A percentile compares a stretch with the other conserved stretches of the same genome.
Conservation (phyloP, 2,888 invertebrate species). For the Adelognathus sp. region DNA sequence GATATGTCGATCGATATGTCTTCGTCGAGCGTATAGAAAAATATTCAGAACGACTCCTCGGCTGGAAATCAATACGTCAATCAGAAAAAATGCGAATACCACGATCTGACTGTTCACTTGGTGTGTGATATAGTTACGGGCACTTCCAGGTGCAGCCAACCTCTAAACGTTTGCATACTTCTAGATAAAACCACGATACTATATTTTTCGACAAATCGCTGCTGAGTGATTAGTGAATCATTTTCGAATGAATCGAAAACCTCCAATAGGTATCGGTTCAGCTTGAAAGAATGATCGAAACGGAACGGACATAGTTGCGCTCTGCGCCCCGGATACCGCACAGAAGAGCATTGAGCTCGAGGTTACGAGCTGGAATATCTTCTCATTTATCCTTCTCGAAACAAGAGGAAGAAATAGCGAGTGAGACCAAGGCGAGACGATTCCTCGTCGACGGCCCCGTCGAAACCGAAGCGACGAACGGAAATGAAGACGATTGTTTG, state of each 20-base stretch:
- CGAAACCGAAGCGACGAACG: slow-evolving; percentile 57
- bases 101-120: background rate
- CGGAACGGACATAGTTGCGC: background rate
- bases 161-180: background rate
- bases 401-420: slow-evolving; percentile 6
- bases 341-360: background rate
- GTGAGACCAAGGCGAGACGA: slow-evolving; percentile 25
- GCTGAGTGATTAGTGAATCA: background rate
- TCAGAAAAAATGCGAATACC: background rate
- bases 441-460: slow-evolving; percentile 35
- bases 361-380: slow-evolving; percentile 26
- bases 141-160: background rate
- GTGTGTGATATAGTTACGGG: background rate
- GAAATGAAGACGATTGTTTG: slow-evolving; percentile 61
- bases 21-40: background rate
- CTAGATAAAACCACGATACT: background rate
- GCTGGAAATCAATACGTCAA: background rate
- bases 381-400: slow-evolving; percentile 42
- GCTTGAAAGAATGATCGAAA: background rate
- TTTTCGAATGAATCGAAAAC: background rate
- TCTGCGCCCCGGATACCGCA: background rate
- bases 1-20: background rate
- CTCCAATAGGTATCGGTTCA: background rate
- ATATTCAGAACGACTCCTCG: background rate
- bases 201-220: background rate